A percentile compares a stretch with the other conserved stretches of the same genome.
These are phyloP conservation scores for Dryadula phaetusa DNA, from an alignment of 2,888 invertebrate genomes.

Conservation along the genomic window DNA sequence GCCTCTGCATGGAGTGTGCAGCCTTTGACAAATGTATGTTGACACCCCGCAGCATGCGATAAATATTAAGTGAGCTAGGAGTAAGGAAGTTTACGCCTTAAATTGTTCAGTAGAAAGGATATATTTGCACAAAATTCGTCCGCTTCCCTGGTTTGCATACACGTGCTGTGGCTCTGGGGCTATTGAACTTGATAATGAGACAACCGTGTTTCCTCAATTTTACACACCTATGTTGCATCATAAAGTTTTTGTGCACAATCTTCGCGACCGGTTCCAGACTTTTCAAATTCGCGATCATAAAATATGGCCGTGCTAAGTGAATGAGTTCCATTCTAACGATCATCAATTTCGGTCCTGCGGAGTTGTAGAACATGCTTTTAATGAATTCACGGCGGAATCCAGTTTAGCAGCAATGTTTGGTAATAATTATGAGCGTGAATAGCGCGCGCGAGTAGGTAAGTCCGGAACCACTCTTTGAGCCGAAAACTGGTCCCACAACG, in stretches of 20 bases:
- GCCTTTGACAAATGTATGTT: slow-evolving; percentile 79
- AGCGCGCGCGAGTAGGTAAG: slow-evolving; percentile 70
- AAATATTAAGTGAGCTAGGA: slow-evolving; percentile 63
- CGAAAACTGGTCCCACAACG: slow-evolving; percentile 80
- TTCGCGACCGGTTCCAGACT: slow-evolving; percentile 47
- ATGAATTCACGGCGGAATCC: slow-evolving; percentile 61
- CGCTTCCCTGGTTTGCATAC: slow-evolving; percentile 75
- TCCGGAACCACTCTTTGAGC: slow-evolving; percentile 76
- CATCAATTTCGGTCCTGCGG: slow-evolving; percentile 39
- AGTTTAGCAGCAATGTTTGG: slow-evolving; percentile 64
- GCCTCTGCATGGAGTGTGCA: slow-evolving; percentile 58
- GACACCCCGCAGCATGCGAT: slow-evolving; percentile 72
- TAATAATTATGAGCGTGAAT: slow-evolving; percentile 71
- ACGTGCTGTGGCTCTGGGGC: slow-evolving; percentile 79
- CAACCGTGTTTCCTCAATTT: slow-evolving; percentile 74
- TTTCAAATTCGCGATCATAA: slow-evolving; percentile 43
- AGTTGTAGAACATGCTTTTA: slow-evolving; percentile 49
- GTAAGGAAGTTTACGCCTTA: slow-evolving; percentile 75
- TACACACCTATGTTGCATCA: slow-evolving; percentile 74
- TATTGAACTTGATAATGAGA: slow-evolving; percentile 84
- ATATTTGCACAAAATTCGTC: slow-evolving; percentile 66
- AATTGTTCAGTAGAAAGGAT: slow-evolving; percentile 60
- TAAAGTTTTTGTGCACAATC: slow-evolving; percentile 60
- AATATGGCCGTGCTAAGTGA: slow-evolving; percentile 27
- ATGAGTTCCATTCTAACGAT: slow-evolving; percentile 40